These are phyloP conservation scores for Bovichtus variegatus DNA, from an alignment of 2,797 vertebrate genomes.

Conservation along the genomic window DNA sequence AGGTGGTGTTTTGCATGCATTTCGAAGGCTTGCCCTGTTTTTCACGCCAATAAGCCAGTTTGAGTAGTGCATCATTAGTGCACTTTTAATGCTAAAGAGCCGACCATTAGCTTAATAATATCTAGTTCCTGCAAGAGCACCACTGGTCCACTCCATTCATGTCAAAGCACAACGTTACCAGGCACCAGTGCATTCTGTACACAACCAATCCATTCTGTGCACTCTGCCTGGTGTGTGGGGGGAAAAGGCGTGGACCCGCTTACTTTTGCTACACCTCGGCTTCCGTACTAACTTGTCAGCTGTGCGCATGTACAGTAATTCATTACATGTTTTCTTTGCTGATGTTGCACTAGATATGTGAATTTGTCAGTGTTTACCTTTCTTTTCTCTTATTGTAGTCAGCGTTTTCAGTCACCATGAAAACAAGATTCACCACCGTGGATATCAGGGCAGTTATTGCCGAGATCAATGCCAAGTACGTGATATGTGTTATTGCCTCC, in stretches of 20 bases:
- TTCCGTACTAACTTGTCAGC: constrained; percentile 50
- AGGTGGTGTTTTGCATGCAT: constrained; percentile 69
- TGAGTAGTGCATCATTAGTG: constrained; percentile 82
- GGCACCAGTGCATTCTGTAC: constrained; percentile 34
- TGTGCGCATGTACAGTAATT: constrained; percentile 55
- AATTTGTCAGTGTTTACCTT: neutral
- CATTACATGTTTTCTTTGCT: constrained; percentile 21
- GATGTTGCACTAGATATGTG: constrained; percentile 41
- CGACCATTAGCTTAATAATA: constrained; percentile 42
- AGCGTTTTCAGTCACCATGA: constrained; percentile 84
- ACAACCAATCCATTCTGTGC: constrained; percentile 41
- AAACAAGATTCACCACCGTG: constrained; percentile 92
- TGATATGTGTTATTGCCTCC: constrained; percentile 2
- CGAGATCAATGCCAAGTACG: constrained; percentile 92
- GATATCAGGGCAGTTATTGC: constrained; percentile 93
- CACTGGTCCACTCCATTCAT: constrained; percentile 32
- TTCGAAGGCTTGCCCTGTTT: constrained; percentile 78
- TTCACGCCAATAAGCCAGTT: constrained; percentile 82
- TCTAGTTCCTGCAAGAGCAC: constrained; percentile 13
- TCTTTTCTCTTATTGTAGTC: neutral
- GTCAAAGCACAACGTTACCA: constrained; percentile 41
- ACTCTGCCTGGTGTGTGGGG: neutral
- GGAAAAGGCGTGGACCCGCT: constrained; percentile 49
- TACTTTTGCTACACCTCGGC: constrained; percentile 45
- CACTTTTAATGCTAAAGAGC: constrained; percentile 40